A percentile compares a stretch with the other conserved stretches of the same genome.
Evolutionary conservation across 2,797 vertebrate species (phyloP).

Genomic region (Sebastolobus altivelis): DNA sequence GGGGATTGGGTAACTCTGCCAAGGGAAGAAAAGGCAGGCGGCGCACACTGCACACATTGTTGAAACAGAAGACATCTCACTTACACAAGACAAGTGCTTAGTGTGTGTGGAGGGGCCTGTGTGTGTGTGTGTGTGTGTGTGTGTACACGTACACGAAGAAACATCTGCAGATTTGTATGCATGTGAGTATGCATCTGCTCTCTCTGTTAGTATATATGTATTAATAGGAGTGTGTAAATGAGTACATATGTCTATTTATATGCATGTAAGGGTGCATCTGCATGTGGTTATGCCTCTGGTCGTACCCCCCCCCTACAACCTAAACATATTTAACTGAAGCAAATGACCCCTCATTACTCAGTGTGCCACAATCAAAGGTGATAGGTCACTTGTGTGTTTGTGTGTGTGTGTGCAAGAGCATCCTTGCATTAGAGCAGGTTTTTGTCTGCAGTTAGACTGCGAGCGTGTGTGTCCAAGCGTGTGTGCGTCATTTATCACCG

Average conservation of each 20-base stretch:
- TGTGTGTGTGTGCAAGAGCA: slow-evolving; percentile 30
- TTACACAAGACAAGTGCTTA: slow-evolving; percentile 74
- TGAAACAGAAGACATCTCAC: slow-evolving; percentile 84
- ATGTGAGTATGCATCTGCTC: slow-evolving; percentile 7
- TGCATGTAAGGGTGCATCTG: slow-evolving; percentile 9
- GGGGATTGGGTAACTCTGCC: slow-evolving; percentile 82
- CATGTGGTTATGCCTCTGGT: slow-evolving; percentile 66
- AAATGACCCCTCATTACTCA: slow-evolving; percentile 81
- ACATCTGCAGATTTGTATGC: slow-evolving; percentile 45
- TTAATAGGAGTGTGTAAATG: slow-evolving; percentile 7
- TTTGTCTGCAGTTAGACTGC: slow-evolving; percentile 8
- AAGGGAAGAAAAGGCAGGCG: slow-evolving; percentile 70
- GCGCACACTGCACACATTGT: slow-evolving; percentile 82
- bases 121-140: neutral
- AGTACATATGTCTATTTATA: slow-evolving; percentile 7
- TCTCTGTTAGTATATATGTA: slow-evolving; percentile 27
- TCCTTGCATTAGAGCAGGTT: slow-evolving; percentile 33
- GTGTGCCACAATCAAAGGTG: slow-evolving; percentile 67
- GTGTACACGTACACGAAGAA: neutral
- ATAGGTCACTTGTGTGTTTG: slow-evolving; percentile 43
- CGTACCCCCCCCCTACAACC: slow-evolving; percentile 40
- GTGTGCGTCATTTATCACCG: slow-evolving; percentile 61
- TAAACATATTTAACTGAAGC: slow-evolving; percentile 75
- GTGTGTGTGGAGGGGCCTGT: slow-evolving; percentile 49
- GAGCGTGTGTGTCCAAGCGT: slow-evolving; percentile 11